A percentile compares a stretch with the other conserved stretches of the same genome.
phyloP scores from a whole-genome alignment of 2,113 vertebrate species.

The Channa maculata region DNA sequence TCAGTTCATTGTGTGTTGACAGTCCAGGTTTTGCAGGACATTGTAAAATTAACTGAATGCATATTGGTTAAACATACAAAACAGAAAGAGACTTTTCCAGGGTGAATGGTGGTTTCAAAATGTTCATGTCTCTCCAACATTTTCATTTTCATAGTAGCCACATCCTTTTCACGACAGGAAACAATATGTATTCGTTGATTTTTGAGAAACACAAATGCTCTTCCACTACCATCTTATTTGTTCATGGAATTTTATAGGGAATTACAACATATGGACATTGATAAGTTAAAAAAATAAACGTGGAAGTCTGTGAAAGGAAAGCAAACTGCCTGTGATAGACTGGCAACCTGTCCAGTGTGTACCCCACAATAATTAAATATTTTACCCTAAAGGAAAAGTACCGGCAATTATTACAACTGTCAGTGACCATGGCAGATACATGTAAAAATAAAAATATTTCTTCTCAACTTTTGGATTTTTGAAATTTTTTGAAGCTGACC shows the following conservation, averaged over 20 bases:
- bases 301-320: no score
- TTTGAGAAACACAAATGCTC: background rate
- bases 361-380: background rate
- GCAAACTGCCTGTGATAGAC: no score
- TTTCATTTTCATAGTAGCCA: background rate
- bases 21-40: background rate
- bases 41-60: background rate
- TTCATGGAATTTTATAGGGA: no score
- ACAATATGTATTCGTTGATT: no score
- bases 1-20: background rate
- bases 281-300: no score
- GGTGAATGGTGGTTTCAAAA: background rate
- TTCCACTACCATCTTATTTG: no score
- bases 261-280: no score
- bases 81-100: background rate
- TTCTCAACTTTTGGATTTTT: slow-evolving; percentile 60
- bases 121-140: background rate
- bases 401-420: slow-evolving; percentile 54
- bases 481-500: background rate
- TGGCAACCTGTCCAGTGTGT: no score
- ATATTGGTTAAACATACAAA: background rate
- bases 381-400: slow-evolving; percentile 41
- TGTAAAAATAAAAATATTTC: slow-evolving; percentile 80
- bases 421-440: slow-evolving; percentile 60
- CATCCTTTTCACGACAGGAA: background rate